Percentiles rank a stretch among this genome's conserved stretches.
Evolutionary conservation across 2,113 vertebrate species (phyloP).

Genomic region (Datnioides undecimradiatus): DNA sequence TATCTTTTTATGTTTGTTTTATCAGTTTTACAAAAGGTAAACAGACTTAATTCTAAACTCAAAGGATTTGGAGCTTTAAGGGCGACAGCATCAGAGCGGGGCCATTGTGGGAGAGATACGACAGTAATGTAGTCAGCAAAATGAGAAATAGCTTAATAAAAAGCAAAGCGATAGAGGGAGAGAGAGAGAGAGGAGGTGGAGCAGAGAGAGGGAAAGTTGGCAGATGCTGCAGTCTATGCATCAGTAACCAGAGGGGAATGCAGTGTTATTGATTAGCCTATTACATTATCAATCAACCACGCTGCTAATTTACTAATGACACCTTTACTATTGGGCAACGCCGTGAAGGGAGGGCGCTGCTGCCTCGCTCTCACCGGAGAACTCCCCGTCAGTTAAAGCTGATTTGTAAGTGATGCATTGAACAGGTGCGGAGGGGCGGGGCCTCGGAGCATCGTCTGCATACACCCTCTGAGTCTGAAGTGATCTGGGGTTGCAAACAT

Average conservation of each 20-base stretch:
- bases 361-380: conserved; percentile 2
- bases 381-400: background rate
- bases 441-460: background rate
- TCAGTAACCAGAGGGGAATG: conserved; percentile 56
- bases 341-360: background rate
- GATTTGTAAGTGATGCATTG: background rate
- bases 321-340: conserved; percentile 44
- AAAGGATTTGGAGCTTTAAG: conserved; percentile 10
- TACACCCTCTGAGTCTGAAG: background rate
- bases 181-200: background rate
- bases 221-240: conserved; percentile 35
- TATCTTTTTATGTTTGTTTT: conserved; percentile 21
- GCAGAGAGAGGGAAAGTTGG: conserved; percentile 46
- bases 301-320: conserved; percentile 77
- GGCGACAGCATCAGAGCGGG: conserved; percentile 27
- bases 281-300: conserved; percentile 70
- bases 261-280: conserved; percentile 67
- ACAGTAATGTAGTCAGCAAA: conserved; percentile 64
- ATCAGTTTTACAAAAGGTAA: conserved; percentile 42
- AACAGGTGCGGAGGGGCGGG: background rate
- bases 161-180: background rate
- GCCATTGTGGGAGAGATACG: conserved; percentile 39
- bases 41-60: conserved; percentile 35
- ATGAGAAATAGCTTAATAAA: conserved; percentile 65
- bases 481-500: no score